A percentile compares a stretch with the other conserved stretches of the same genome.
Conservation (phyloP, 2,888 invertebrate genomes). For the Cerastis leucographa region DNA sequence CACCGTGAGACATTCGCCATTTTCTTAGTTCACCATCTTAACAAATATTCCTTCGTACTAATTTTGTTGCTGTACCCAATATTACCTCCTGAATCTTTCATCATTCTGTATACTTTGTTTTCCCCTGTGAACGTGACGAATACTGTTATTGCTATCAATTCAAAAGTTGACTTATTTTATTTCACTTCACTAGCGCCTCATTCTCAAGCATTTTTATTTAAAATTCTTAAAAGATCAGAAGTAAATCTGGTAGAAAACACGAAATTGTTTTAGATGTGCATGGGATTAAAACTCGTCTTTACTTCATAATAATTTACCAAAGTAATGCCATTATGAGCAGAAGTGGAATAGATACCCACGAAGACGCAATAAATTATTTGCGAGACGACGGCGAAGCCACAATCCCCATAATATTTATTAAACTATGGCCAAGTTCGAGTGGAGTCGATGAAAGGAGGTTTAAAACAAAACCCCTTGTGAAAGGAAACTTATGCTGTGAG, state of each 20-base stretch:
- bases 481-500: conserved; percentile 76
- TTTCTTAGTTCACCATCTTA: conserved; percentile 5
- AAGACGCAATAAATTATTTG: conserved; percentile 72
- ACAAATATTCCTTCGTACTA: not conserved
- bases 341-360: conserved; percentile 59
- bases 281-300: conserved; percentile 42
- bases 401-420: conserved; percentile 76
- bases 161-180: conserved; percentile 16
- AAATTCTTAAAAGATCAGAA: conserved; percentile 32
- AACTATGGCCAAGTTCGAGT: conserved; percentile 65
- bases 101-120: not conserved
- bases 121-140: not conserved
- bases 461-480: conserved; percentile 75
- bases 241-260: conserved; percentile 23
- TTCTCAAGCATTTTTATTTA: conserved; percentile 30
- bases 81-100: not conserved
- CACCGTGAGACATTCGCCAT: not conserved
- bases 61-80: not conserved
- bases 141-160: conserved; percentile 12
- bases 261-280: conserved; percentile 54
- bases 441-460: conserved; percentile 70
- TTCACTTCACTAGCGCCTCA: conserved; percentile 25
- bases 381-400: conserved; percentile 56
- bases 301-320: conserved; percentile 48
- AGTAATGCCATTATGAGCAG: conserved; percentile 53